Conservation (phyloP, 2,797 vertebrate species). For the Mus caroli region DNA sequence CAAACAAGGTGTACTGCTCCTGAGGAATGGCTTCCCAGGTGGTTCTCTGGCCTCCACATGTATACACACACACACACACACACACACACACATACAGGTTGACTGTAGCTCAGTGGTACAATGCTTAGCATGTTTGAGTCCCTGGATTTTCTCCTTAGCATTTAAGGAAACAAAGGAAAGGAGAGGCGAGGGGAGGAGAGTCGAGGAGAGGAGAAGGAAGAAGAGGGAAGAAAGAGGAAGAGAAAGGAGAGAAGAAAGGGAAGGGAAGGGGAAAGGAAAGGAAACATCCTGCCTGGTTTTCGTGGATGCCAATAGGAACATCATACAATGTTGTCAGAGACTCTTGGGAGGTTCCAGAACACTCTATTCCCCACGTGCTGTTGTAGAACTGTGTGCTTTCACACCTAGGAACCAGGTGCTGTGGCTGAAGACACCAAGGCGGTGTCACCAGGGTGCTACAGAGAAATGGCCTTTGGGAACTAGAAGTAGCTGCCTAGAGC, state of each 20-base stretch:
- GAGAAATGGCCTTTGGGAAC: conserved; percentile 20
- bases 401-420: background rate
- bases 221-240: too few species aligned
- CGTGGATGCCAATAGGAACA: conserved; percentile 31
- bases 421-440: background rate
- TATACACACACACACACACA: background rate
- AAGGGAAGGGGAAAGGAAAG: background rate
- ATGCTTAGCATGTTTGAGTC: background rate
- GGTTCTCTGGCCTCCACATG: background rate
- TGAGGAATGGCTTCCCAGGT: background rate
- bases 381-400: background rate
- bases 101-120: background rate
- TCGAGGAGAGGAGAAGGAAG: background rate
- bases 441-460: background rate
- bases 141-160: background rate
- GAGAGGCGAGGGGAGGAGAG: background rate
- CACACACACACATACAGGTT: background rate
- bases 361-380: background rate
- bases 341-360: background rate
- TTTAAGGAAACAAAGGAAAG: background rate
- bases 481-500: conserved; percentile 20
- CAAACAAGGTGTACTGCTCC: background rate
- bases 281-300: conserved; percentile 57
- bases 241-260: background rate
- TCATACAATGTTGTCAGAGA: conserved; percentile 53